Percentiles rank a stretch among this genome's conserved stretches.
These are phyloP conservation scores for Dendroctonus valens DNA, from an alignment of 1,140 invertebrate genomes.

Conservation along the genomic window DNA sequence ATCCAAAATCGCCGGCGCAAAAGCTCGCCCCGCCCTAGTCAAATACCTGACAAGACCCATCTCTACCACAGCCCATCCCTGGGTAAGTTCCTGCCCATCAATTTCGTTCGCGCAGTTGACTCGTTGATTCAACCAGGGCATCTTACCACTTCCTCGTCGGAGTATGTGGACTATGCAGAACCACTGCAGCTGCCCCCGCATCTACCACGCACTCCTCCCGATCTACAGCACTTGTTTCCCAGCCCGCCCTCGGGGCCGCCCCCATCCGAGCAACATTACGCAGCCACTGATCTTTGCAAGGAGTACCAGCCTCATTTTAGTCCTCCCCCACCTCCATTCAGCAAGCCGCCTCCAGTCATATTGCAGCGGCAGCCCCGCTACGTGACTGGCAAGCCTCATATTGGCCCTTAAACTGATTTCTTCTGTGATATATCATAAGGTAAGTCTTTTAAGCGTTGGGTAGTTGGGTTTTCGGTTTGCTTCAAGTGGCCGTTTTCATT, in stretches of 20 bases:
- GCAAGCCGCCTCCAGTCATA: conserved; percentile 44
- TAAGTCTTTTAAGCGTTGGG: conserved; percentile 1
- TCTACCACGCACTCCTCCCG: conserved; percentile 40
- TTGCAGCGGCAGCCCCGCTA: conserved; percentile 45
- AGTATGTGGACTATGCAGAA: conserved; percentile 47
- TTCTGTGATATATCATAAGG: conserved; percentile 32
- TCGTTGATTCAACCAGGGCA: conserved; percentile 8
- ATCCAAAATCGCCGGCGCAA: conserved; percentile 45
- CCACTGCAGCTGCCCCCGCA: conserved; percentile 40
- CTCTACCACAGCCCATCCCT: conserved; percentile 45
- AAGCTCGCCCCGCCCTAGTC: conserved; percentile 44
- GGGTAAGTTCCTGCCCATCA: conserved; percentile 22
- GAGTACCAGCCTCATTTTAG: conserved; percentile 33
- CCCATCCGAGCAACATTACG: conserved; percentile 47
- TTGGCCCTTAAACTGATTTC: conserved; percentile 44
- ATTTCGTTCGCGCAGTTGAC: no score
- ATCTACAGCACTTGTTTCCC: conserved; percentile 44
- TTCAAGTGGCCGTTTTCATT: no score
- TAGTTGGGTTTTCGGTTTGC: conserved; percentile 3
- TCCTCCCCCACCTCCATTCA: conserved; percentile 43
- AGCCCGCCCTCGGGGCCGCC: conserved; percentile 44
- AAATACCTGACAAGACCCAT: conserved; percentile 48
- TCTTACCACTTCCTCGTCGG: conserved; percentile 37
- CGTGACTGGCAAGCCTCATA: conserved; percentile 41
- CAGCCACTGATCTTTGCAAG: conserved; percentile 48